These are phyloP conservation scores for Albula glossodonta DNA, from an alignment of 2,113 vertebrate genomes.

Conservation along the genomic window DNA sequence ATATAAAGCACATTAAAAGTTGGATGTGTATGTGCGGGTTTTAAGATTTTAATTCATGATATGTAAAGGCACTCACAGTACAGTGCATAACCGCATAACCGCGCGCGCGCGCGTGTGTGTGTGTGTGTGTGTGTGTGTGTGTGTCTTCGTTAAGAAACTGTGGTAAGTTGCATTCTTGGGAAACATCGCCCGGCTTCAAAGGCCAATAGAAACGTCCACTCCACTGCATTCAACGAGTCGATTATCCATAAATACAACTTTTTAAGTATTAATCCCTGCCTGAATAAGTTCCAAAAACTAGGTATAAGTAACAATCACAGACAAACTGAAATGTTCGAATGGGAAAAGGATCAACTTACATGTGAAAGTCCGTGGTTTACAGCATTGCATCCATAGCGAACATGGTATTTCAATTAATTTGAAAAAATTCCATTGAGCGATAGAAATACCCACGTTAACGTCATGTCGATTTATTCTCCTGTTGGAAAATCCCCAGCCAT, in stretches of 20 bases:
- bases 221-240: too few species aligned
- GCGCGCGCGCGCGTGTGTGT: too few species aligned
- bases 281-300: not conserved
- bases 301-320: not conserved
- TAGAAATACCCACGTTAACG: conserved; percentile 51
- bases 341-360: conserved; percentile 54
- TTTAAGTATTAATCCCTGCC: not conserved
- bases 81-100: too few species aligned
- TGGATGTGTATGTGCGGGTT: too few species aligned
- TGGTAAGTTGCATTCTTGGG: conserved; percentile 1
- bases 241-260: not conserved
- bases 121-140: too few species aligned
- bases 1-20: too few species aligned
- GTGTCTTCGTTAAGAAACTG: not conserved
- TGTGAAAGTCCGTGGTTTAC: conserved; percentile 64
- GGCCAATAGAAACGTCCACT: not conserved
- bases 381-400: conserved; percentile 58
- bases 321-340: not conserved
- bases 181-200: not conserved
- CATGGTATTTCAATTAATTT: conserved; percentile 39
- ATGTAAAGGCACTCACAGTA: too few species aligned
- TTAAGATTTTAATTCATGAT: too few species aligned
- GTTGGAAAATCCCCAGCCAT: conserved; percentile 39
- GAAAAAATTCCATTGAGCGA: conserved; percentile 38
- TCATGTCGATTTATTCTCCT: conserved; percentile 54